Evolutionary conservation across 2,797 vertebrate genomes (phyloP).

Genomic region (Sylvilagus floridanus): DNA sequence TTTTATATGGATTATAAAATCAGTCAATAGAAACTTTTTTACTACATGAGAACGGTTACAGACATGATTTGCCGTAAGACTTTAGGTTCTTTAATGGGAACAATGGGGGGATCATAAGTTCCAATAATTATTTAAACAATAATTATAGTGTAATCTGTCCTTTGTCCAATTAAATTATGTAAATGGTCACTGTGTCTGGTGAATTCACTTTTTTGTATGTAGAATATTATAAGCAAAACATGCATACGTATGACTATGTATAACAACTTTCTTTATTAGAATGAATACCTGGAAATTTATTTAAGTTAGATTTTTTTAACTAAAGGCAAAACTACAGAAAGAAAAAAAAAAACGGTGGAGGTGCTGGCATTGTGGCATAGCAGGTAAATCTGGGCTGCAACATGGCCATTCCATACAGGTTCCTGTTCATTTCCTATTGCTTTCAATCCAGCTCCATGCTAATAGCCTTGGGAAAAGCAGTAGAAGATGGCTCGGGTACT

Average conservation of each 20-base stretch:
- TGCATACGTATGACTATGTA: not conserved
- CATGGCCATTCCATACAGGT: too few relatives aligned
- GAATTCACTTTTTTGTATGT: not conserved
- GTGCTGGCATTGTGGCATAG: too few relatives aligned
- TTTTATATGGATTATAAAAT: not conserved
- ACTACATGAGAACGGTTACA: not conserved
- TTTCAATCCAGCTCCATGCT: too few relatives aligned
- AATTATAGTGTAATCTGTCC: not conserved
- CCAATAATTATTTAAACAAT: not conserved
- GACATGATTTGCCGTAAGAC: not conserved
- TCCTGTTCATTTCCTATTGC: too few relatives aligned
- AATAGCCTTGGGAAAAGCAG: too few relatives aligned
- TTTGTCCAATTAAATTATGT: not conserved
- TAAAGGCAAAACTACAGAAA: not conserved
- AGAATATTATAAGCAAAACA: not conserved
- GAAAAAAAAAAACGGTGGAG: too few relatives aligned
- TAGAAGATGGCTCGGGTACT: too few relatives aligned
- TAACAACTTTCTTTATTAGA: not conserved
- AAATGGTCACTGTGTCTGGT: not conserved
- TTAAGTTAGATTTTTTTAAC: not conserved
- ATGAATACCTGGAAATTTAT: not conserved
- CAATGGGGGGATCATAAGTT: not conserved
- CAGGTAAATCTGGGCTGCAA: too few relatives aligned
- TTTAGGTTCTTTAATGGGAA: not conserved
- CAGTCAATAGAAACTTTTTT: not conserved